Base-by-base conservation (phyloP, 2,797 vertebrate genomes). In the Sciaenops ocellatus region DNA sequence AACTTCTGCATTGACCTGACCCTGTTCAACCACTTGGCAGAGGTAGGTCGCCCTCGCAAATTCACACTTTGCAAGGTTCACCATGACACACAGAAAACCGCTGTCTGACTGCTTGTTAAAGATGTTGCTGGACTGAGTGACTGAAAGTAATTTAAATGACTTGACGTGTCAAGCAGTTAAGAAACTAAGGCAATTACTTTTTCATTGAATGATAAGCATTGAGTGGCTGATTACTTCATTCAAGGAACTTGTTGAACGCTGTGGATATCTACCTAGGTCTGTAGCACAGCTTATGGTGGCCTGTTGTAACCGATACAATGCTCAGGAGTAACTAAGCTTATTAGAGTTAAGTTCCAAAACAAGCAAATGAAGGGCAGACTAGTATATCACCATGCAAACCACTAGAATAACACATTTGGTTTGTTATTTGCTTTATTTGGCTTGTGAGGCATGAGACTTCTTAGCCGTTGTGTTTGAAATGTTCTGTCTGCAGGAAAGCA, bases 371-470 rank as follows among this genome's bases (percentile, higher is more conserved):
- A 72, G 24, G 16, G 50, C 59, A 61, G 17, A 56, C 26, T 55
- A 48, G 20, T 65, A 48, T 61, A 42, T 84, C 50, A 54, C 28
- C 44, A 50, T 44, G 44, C 54, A 61, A 46, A 67, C 22, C 61
- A n/a, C 65, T 61, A 1, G 13, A 77, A 76, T 42, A 73, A 64
- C 71, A 48, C 0, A 17, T 62, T 57, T 38, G 22, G 5, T 72
- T 72, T 34, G 22, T 61, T 66, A 50, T 81, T 82, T 87, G 66
- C 77, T 76, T 71, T 78, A 56, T 76, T 86, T 80, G 75, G 80
- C 80, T 62, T 42, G 6, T n/a, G 48, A 82, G 26, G 52, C 24
- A 24, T 47, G n/a, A 78, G 48, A 66, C 30, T 69, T 79, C 83
- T 67, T 30, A 18, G 64, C 26, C 11, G 18, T 22, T 67, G 6